Conservation (phyloP, 2,797 vertebrate species). For the Leptatherina wallacei region DNA sequence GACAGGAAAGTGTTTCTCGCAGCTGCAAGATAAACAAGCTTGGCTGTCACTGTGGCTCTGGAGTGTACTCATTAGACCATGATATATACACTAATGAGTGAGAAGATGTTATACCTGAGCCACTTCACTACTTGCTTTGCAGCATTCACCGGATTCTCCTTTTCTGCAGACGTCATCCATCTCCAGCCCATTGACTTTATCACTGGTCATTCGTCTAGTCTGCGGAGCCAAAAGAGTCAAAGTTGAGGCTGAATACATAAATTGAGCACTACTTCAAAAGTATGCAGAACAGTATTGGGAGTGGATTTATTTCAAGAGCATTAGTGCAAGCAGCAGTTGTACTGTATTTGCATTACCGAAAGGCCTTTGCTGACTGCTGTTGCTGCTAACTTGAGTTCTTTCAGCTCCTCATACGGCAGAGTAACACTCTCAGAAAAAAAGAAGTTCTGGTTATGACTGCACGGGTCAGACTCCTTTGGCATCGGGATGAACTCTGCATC, state of each 20-base stretch:
- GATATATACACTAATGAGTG: conserved; percentile 3
- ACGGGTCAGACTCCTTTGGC: conserved; percentile 81
- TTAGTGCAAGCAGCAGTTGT: not conserved
- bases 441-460: conserved; percentile 78
- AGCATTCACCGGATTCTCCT: conserved; percentile 79
- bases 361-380: conserved; percentile 76
- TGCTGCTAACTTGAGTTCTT: conserved; percentile 88
- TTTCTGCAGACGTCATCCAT: conserved; percentile 64
- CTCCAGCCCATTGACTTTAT: conserved; percentile 70
- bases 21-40: conserved; percentile 72
- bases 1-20: conserved; percentile 72
- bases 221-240: conserved; percentile 46
- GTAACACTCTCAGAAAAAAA: conserved; percentile 88
- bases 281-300: not conserved
- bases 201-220: conserved; percentile 80
- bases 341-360: conserved; percentile 65
- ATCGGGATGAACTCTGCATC: conserved; percentile 98
- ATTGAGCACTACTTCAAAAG: not conserved
- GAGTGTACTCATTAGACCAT: not conserved
- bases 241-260: not conserved
- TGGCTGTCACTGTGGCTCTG: not conserved
- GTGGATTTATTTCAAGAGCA: not conserved
- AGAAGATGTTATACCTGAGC: conserved; percentile 81
- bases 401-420: conserved; percentile 90
- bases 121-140: conserved; percentile 77